Evolutionary conservation across 1,140 invertebrate species (phyloP).

Genomic region (Scaptomyza hsui): DNA sequence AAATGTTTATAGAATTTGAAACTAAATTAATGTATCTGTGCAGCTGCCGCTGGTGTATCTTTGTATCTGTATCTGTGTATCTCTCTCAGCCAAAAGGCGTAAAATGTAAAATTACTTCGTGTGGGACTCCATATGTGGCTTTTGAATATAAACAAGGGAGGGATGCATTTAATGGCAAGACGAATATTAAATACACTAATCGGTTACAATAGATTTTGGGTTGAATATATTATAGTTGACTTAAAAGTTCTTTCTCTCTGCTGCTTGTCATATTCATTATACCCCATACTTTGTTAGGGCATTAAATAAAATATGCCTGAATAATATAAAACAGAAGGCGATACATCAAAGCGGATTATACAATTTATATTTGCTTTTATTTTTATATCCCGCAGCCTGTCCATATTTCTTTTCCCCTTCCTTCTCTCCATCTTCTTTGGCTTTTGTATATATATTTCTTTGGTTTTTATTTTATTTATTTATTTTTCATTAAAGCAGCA

Average conservation of each 20-base stretch:
- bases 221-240: no score
- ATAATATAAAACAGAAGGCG: slow-evolving; percentile 80
- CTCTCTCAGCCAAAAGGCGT: slow-evolving; percentile 13
- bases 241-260: no score
- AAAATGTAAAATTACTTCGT: slow-evolving; percentile 49
- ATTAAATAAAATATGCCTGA: slow-evolving; percentile 61
- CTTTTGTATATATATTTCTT: slow-evolving; percentile 67
- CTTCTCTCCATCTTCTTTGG: slow-evolving; percentile 21
- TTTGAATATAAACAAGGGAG: slow-evolving; percentile 25
- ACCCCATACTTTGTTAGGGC: not conserved
- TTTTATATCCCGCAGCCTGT: slow-evolving; percentile 47
- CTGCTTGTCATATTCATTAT: no score
- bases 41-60: not conserved
- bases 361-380: slow-evolving; percentile 77
- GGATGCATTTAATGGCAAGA: not conserved
- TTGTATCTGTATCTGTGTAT: not conserved
- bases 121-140: slow-evolving; percentile 24
- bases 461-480: slow-evolving; percentile 80
- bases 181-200: not conserved
- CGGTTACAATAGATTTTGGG: no score
- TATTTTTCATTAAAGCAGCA: slow-evolving; percentile 53
- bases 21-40: slow-evolving; percentile 26
- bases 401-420: slow-evolving; percentile 2
- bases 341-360: slow-evolving; percentile 80
- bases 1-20: slow-evolving; percentile 67